phyloP scores from a whole-genome alignment of 2,888 invertebrate species.

The Limenitis arthemis region DNA sequence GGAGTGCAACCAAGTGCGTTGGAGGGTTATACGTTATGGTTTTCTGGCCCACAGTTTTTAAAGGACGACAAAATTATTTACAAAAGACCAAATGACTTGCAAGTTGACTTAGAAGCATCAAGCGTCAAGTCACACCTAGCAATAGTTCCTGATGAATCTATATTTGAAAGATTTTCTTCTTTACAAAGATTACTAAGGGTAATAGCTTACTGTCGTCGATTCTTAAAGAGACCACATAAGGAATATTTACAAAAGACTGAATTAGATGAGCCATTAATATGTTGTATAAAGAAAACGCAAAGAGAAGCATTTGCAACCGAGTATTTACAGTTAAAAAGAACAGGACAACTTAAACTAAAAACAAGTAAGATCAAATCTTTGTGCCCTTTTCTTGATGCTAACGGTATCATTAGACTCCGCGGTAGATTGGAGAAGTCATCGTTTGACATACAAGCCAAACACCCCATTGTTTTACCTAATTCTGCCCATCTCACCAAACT shows the following conservation, averaged over 20 bases:
- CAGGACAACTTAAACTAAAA: not conserved
- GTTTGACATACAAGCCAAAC: slow-evolving; percentile 15
- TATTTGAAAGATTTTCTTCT: slow-evolving; percentile 2
- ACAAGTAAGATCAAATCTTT: slow-evolving; percentile 16
- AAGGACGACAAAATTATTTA: not conserved
- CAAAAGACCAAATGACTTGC: not conserved
- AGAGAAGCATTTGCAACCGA: not conserved
- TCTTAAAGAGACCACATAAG: not conserved
- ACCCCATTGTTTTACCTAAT: slow-evolving; percentile 26
- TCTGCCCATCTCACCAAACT: slow-evolving; percentile 21
- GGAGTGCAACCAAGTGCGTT: slow-evolving; percentile 9
- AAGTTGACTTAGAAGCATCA: not conserved
- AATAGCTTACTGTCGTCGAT: slow-evolving; percentile 14
- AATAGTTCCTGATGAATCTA: not conserved
- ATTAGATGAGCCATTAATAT: slow-evolving; percentile 3
- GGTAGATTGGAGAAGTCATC: slow-evolving; percentile 23
- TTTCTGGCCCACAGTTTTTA: not conserved
- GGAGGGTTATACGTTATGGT: slow-evolving; percentile 1
- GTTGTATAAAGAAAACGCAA: slow-evolving; percentile 17
- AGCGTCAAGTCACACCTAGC: not conserved
- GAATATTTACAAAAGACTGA: slow-evolving; percentile 3
- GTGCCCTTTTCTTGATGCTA: slow-evolving; percentile 23
- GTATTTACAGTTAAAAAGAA: not conserved
- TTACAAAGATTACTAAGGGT: slow-evolving; percentile 6
- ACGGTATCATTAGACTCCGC: slow-evolving; percentile 26